Percentiles rank a stretch among this genome's conserved stretches.
phyloP scores from a whole-genome alignment of 1,140 invertebrate genomes.

The Araneus ventricosus region DNA sequence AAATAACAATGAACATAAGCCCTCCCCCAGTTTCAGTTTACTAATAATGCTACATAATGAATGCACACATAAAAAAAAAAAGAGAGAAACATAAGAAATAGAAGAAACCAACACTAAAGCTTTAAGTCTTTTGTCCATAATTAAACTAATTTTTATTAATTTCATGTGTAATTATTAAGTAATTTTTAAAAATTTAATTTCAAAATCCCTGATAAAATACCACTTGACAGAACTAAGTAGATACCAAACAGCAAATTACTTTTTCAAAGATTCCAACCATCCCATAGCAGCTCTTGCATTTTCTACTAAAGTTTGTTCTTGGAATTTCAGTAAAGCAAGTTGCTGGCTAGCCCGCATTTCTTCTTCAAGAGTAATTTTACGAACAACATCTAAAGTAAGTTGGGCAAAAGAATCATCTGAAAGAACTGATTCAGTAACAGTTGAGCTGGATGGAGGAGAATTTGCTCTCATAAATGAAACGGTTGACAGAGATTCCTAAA shows the following conservation, averaged over 20 bases:
- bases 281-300: slow-evolving; percentile 83
- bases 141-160: too few species aligned
- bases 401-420: slow-evolving; percentile 73
- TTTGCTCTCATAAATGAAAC: slow-evolving; percentile 20
- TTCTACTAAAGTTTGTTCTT: slow-evolving; percentile 83
- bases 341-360: slow-evolving; percentile 78
- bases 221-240: not conserved
- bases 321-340: slow-evolving; percentile 82
- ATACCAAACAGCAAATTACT: slow-evolving; percentile 78
- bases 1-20: too few species aligned
- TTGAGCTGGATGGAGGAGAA: slow-evolving; percentile 9
- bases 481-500: slow-evolving; percentile 62
- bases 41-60: too few species aligned
- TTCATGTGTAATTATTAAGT: too few species aligned
- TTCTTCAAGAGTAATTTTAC: slow-evolving; percentile 64
- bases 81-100: too few species aligned
- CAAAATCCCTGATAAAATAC: not conserved
- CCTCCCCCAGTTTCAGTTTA: too few species aligned
- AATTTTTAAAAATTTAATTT: not conserved
- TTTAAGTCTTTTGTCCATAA: too few species aligned
- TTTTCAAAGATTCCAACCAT: slow-evolving; percentile 82
- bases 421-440: slow-evolving; percentile 11
- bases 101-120: too few species aligned
- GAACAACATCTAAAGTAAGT: slow-evolving; percentile 69
- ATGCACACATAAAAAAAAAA: too few species aligned